These are phyloP conservation scores for Octopus sinensis DNA, from an alignment of 1,140 invertebrate genomes.

Conservation along the genomic window DNA sequence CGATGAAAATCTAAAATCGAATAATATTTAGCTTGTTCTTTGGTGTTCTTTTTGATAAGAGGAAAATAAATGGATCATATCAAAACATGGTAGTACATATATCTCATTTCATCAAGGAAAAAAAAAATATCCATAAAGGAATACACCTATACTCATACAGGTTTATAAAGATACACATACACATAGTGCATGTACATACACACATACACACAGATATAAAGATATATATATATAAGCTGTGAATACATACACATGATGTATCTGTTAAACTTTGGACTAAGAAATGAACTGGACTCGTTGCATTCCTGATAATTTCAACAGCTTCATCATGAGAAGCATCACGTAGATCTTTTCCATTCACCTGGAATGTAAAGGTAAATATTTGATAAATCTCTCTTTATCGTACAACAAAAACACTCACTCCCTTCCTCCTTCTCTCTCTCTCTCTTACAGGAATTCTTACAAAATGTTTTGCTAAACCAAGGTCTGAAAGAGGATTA, in stretches of 20 bases:
- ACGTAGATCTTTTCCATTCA: constrained; percentile 87
- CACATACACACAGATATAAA: neutral
- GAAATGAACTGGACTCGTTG: constrained; percentile 84
- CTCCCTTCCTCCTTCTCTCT: too few relatives aligned
- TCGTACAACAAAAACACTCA: too few relatives aligned
- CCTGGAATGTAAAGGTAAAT: constrained; percentile 61
- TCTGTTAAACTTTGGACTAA: constrained; percentile 85
- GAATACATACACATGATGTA: constrained; percentile 45
- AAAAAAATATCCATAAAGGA: neutral
- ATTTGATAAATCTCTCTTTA: too few relatives aligned
- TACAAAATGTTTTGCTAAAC: too few relatives aligned
- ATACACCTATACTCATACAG: neutral
- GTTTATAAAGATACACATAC: neutral
- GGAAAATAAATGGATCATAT: too few relatives aligned
- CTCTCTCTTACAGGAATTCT: too few relatives aligned
- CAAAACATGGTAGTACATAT: too few relatives aligned
- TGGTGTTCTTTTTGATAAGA: too few relatives aligned
- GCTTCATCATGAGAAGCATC: constrained; percentile 89
- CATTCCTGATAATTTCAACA: constrained; percentile 91
- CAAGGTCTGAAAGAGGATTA: too few relatives aligned
- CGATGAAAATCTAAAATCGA: too few relatives aligned
- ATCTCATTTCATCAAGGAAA: too few relatives aligned
- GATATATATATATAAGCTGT: neutral
- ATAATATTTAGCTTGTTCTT: too few relatives aligned
- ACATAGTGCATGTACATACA: neutral